Percentiles rank a stretch among this genome's conserved stretches.
Evolutionary conservation across 2,888 invertebrate species (phyloP).

Genomic region (Eupelmus urozonus): DNA sequence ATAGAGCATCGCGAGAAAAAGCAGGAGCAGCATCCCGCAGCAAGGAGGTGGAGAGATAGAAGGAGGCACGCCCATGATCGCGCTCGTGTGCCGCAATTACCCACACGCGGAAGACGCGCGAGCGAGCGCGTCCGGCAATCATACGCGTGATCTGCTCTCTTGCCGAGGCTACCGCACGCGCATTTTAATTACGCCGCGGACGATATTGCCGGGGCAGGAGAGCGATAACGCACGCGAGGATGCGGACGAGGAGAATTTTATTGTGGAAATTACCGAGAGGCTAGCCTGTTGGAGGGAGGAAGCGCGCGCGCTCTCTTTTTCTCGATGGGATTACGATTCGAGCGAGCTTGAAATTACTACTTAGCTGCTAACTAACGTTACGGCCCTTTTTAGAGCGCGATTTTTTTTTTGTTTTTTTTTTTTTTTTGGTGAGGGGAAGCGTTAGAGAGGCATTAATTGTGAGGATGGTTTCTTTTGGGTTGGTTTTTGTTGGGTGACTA

Average conservation of each 20-base stretch:
- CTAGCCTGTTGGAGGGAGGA: too few relatives aligned
- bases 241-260: constrained; percentile 30
- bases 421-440: neutral
- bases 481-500: neutral
- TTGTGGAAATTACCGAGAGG: constrained; percentile 36
- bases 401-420: neutral
- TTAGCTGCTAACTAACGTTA: constrained; percentile 27
- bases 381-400: neutral
- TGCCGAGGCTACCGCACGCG: constrained; percentile 55
- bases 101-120: constrained; percentile 60
- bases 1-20: neutral
- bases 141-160: constrained; percentile 56
- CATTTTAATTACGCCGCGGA: constrained; percentile 60
- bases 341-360: constrained; percentile 28
- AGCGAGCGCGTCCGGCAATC: constrained; percentile 55
- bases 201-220: neutral
- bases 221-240: neutral
- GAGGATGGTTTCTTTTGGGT: neutral
- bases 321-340: constrained; percentile 11
- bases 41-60: constrained; percentile 11
- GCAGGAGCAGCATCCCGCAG: neutral
- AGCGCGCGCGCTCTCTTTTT: neutral
- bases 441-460: neutral
- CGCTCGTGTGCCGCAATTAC: constrained; percentile 53
- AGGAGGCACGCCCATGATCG: constrained; percentile 57